Percentiles rank a stretch among this genome's conserved stretches.
Conservation (phyloP, 2,113 vertebrate species). For the Barbus barbus region DNA sequence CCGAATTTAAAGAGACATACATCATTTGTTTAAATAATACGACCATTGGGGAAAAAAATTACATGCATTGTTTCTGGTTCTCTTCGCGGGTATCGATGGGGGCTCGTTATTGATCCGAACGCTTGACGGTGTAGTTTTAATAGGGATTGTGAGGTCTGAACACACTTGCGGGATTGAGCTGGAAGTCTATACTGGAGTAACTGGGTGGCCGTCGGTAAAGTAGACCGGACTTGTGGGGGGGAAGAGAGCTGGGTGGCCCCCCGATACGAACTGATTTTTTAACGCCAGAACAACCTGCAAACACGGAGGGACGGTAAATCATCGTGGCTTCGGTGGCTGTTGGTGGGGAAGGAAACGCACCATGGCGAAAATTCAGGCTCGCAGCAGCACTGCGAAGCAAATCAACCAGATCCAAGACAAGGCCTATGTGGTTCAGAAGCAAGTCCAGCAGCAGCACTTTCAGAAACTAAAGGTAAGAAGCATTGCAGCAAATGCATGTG, state of each 20-base stretch:
- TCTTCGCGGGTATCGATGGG: constrained; percentile 28
- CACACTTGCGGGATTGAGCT: constrained; percentile 64
- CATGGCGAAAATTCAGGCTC: constrained; percentile 84
- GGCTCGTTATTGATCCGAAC: background rate
- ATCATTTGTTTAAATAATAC: constrained; percentile 68
- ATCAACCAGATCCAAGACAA: constrained; percentile 81
- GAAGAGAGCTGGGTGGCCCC: constrained; percentile 55
- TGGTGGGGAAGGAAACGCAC: constrained; percentile 60
- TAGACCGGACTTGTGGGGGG: constrained; percentile 54
- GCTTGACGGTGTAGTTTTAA: background rate
- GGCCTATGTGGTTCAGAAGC: constrained; percentile 81
- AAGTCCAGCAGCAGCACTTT: constrained; percentile 84
- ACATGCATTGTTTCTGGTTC: constrained; percentile 71
- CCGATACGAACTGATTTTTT: constrained; percentile 19
- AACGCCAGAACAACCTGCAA: constrained; percentile 48
- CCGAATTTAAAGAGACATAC: constrained; percentile 85
- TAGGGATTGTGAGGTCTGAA: background rate
- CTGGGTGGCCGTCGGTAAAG: constrained; percentile 40
- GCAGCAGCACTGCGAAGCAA: constrained; percentile 77
- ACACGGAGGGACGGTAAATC: constrained; percentile 51
- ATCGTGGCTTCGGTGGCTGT: constrained; percentile 65
- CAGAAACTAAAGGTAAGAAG: constrained; percentile 82
- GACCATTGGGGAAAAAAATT: constrained; percentile 57
- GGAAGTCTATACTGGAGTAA: constrained; percentile 50
- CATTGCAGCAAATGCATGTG: constrained; percentile 55